phyloP scores from a whole-genome alignment of 2,113 vertebrate genomes.

The Orycteropus afer region DNA sequence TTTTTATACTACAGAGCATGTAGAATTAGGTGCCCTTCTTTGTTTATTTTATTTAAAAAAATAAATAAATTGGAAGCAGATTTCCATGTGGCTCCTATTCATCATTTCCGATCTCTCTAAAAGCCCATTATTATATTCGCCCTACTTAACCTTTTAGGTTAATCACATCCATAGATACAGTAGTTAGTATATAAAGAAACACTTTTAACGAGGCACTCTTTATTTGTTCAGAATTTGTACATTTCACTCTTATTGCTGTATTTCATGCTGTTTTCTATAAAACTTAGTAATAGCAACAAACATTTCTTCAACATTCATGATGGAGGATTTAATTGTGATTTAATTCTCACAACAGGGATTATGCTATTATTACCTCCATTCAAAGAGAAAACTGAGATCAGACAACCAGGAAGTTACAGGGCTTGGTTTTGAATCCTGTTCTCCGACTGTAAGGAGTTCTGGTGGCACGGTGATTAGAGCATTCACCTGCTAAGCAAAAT shows the following conservation, averaged over 20 bases:
- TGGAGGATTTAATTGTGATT: not conserved
- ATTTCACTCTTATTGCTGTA: not conserved
- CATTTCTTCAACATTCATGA: not conserved
- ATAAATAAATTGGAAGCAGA: not conserved
- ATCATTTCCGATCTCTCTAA: not conserved
- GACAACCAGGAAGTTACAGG: not conserved
- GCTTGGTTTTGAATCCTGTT: slow-evolving; percentile 9
- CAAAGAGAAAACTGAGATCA: slow-evolving; percentile 10
- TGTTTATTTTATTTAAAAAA: not conserved
- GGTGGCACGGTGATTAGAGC: too few relatives aligned
- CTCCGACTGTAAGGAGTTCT: too few relatives aligned
- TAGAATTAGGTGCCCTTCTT: slow-evolving; percentile 15
- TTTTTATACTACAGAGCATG: not conserved
- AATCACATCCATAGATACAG: not conserved
- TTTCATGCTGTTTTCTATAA: not conserved
- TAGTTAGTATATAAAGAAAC: slow-evolving; percentile 21
- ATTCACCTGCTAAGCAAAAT: too few relatives aligned
- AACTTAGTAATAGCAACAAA: slow-evolving; percentile 21
- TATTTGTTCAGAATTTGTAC: slow-evolving; percentile 31
- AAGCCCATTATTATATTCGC: slow-evolving; percentile 7
- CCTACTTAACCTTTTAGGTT: not conserved
- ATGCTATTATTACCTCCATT: not conserved
- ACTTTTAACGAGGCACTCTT: slow-evolving; percentile 17
- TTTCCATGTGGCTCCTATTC: not conserved
- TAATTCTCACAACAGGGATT: not conserved